Conservation (phyloP, 1,140 invertebrate genomes). For the Brachionus calyciflorus region DNA sequence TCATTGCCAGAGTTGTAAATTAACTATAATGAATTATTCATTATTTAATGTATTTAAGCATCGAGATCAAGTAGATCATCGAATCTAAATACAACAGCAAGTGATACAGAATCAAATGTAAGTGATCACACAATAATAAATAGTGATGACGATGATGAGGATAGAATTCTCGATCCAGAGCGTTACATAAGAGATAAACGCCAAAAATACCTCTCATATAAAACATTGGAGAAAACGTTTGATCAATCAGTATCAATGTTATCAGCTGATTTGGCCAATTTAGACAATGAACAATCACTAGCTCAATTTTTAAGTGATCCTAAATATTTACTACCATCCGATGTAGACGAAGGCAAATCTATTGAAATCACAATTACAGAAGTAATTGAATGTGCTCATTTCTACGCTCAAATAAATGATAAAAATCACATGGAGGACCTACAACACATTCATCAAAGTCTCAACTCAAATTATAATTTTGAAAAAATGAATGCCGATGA, state of each 20-base stretch:
- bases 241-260: not conserved
- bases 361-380: constrained; percentile 1
- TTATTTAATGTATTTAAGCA: too few relatives aligned
- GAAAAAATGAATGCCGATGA: not conserved
- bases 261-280: not conserved
- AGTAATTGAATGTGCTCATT: constrained; percentile 23
- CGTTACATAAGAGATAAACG: not conserved
- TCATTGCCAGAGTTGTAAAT: too few relatives aligned
- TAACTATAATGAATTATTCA: too few relatives aligned
- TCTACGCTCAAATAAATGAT: constrained; percentile 4
- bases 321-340: not conserved
- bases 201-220: not conserved
- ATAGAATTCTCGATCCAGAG: not conserved
- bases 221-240: not conserved
- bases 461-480: not conserved
- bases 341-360: not conserved
- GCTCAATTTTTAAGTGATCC: not conserved
- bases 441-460: not conserved
- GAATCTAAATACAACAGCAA: not conserved
- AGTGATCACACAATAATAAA: constrained; percentile 7
- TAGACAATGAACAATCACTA: not conserved
- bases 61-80: too few relatives aligned
- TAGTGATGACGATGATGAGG: constrained; percentile 1
- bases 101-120: not conserved
- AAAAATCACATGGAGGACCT: not conserved